phyloP scores from a whole-genome alignment of 2,888 invertebrate genomes.

The Clunio marinus region DNA sequence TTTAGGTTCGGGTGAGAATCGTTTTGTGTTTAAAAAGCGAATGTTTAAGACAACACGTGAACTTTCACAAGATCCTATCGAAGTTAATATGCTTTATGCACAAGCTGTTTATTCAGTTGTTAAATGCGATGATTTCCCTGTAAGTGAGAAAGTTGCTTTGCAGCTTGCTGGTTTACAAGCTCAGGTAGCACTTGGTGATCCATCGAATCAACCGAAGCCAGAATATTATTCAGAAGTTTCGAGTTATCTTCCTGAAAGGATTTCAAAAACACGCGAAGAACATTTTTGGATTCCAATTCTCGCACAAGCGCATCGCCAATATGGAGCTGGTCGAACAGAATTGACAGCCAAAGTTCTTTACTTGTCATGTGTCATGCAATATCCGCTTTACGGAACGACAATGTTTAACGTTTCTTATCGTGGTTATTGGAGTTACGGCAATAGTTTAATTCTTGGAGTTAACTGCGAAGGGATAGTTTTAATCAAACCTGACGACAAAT shows the following conservation, averaged over 20 bases:
- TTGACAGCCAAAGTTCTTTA: conserved; percentile 90
- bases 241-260: conserved; percentile 80
- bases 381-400: conserved; percentile 85
- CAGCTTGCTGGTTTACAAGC: conserved; percentile 92
- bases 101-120: conserved; percentile 94
- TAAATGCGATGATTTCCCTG: conserved; percentile 92
- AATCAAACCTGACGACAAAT: conserved; percentile 87
- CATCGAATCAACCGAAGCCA: conserved; percentile 64
- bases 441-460: conserved; percentile 71
- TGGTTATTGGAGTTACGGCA: conserved; percentile 87
- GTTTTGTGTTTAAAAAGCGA: conserved; percentile 87
- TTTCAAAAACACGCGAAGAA: conserved; percentile 70
- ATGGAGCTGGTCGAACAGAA: conserved; percentile 87
- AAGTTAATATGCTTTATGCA: conserved; percentile 88
- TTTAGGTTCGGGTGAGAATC: conserved; percentile 79
- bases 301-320: conserved; percentile 83
- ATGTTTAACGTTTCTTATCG: conserved; percentile 85
- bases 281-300: conserved; percentile 85
- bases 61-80: conserved; percentile 90
- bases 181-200: conserved; percentile 89
- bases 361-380: conserved; percentile 93
- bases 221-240: conserved; percentile 89
- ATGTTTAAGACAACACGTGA: conserved; percentile 84
- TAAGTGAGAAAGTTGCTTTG: conserved; percentile 89
- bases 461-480: conserved; percentile 87